phyloP scores from a whole-genome alignment of 1,140 invertebrate species.

The Mycetomoellerius zeteki region DNA sequence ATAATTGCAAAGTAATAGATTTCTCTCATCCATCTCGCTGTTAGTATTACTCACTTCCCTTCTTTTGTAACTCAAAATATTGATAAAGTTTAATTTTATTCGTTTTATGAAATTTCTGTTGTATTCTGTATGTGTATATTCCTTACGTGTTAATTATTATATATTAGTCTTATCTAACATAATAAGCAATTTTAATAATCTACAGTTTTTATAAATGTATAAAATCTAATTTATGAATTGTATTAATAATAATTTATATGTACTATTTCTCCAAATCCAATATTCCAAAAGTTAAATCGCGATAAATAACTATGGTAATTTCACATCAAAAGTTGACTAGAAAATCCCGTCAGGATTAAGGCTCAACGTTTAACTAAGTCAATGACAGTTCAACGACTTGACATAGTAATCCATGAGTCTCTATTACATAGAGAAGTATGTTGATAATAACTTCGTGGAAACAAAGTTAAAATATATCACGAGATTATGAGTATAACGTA shows the following conservation, averaged over 20 bases:
- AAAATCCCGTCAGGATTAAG: neutral
- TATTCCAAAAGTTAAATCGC: too few species aligned
- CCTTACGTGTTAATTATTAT: too few species aligned
- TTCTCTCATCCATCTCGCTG: neutral
- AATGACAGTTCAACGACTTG: neutral
- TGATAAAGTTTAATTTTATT: neutral
- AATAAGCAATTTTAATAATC: neutral
- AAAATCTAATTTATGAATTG: constrained; percentile 2
- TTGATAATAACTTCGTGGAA: neutral
- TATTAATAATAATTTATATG: neutral
- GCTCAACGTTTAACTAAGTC: neutral
- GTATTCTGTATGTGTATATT: neutral
- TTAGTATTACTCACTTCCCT: neutral
- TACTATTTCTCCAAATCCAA: neutral
- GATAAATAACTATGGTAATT: neutral
- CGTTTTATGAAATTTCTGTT: too few species aligned
- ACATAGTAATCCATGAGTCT: neutral
- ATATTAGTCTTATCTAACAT: neutral
- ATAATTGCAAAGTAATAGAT: constrained; percentile 4
- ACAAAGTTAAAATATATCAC: constrained; percentile 13
- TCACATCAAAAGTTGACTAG: neutral
- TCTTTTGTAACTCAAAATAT: neutral
- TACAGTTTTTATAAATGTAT: neutral
- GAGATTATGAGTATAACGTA: neutral
- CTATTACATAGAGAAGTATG: neutral